Conservation (phyloP, 2,113 vertebrate species). For the cattle (Bos taurus) region ARS-UCD2.0 NC_037336.1:86322501-86323000, state of each 20-base stretch:
- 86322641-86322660: neutral
- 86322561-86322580: neutral
- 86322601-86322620: neutral
- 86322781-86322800: slow-evolving; percentile 26
- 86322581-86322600: neutral
- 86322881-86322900: slow-evolving; percentile 46
- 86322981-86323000: slow-evolving; percentile 33
- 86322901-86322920: slow-evolving; percentile 35
- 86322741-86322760: neutral
- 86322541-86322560: neutral
- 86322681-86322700: neutral
- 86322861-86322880: slow-evolving; percentile 66
- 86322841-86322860: neutral
- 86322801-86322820: slow-evolving; percentile 47
- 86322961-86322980: slow-evolving; percentile 44
- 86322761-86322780: slow-evolving; percentile 16
- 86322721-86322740: neutral
- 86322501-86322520: neutral
- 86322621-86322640: neutral
- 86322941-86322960: slow-evolving; percentile 14
- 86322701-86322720: neutral
- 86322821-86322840: slow-evolving; percentile 6
- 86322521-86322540: neutral
- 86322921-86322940: slow-evolving; percentile 63
- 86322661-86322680: neutral